phyloP scores from a whole-genome alignment of 92 coral and sea anemone species.

The Montipora capitata region DNA sequence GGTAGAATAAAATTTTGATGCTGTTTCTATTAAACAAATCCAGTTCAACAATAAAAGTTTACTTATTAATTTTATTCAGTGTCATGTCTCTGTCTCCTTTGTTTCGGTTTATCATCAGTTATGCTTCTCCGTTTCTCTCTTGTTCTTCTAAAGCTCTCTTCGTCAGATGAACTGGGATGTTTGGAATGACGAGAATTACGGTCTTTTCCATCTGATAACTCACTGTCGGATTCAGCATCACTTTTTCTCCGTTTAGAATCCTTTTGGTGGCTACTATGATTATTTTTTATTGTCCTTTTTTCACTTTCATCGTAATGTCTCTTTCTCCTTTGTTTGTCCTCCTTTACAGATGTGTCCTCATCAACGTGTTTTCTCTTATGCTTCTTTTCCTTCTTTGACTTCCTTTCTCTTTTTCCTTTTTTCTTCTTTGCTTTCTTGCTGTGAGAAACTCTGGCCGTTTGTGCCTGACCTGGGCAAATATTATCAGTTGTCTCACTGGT shows the following conservation, averaged over 20 bases:
- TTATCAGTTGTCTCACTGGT: slow-evolving; percentile 2
- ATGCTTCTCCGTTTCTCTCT: slow-evolving; percentile 6
- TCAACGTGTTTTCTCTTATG: slow-evolving; percentile 62
- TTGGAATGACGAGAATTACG: background rate
- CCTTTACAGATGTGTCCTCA: slow-evolving; percentile 16
- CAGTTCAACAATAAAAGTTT: no score
- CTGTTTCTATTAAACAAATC: no score
- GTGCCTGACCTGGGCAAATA: background rate
- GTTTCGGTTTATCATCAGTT: slow-evolving; percentile 11
- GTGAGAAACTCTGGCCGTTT: background rate
- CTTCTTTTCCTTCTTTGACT: slow-evolving; percentile 73
- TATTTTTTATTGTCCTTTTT: slow-evolving; percentile 38
- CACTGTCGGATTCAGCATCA: slow-evolving; percentile 37
- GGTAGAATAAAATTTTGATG: no score
- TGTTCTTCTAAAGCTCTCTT: slow-evolving; percentile 8
- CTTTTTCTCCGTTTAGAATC: slow-evolving; percentile 29
- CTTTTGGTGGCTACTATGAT: slow-evolving; percentile 20
- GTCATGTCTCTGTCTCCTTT: slow-evolving; percentile 58
- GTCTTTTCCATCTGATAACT: slow-evolving; percentile 18
- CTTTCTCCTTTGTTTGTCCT: slow-evolving; percentile 21
- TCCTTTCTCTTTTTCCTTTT: slow-evolving; percentile 68
- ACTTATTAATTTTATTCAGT: slow-evolving; percentile 18
- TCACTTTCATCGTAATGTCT: slow-evolving; percentile 41
- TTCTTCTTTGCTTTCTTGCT: slow-evolving; percentile 44
- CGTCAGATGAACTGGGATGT: slow-evolving; percentile 49